Conservation (phyloP, 1,140 invertebrate species). For the Zaprionus kolodkinae region DNA sequence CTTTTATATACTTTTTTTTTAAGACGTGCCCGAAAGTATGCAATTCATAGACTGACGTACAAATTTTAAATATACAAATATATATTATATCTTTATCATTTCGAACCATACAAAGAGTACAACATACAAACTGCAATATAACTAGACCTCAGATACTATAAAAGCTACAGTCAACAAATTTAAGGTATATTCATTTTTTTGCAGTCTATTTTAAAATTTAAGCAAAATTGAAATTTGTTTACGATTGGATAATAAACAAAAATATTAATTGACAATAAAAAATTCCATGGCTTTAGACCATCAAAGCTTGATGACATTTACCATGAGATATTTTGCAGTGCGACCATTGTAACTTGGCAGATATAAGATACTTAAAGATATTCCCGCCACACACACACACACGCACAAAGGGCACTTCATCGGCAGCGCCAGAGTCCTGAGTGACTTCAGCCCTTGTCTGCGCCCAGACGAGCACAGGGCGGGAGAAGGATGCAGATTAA, state of each 20-base stretch:
- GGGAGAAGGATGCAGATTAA: conserved; percentile 34
- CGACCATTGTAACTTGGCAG: conserved; percentile 5
- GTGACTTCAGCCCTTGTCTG: conserved; percentile 26
- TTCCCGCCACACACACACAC: conserved; percentile 26
- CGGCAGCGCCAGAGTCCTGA: conserved; percentile 31
- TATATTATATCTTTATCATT: neutral
- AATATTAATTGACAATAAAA: neutral
- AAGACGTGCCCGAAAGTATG: conserved; percentile 10
- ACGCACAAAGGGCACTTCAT: conserved; percentile 62
- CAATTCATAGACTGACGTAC: neutral
- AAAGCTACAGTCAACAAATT: too few relatives aligned
- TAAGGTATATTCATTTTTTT: too few relatives aligned
- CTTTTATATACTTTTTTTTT: neutral
- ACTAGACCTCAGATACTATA: too few relatives aligned
- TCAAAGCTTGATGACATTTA: neutral
- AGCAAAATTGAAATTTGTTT: too few relatives aligned
- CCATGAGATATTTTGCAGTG: neutral
- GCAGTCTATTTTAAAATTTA: too few relatives aligned
- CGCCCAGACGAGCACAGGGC: neutral
- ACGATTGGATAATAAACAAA: neutral
- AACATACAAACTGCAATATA: too few relatives aligned
- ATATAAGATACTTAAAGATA: conserved; percentile 61
- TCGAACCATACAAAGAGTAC: too few relatives aligned
- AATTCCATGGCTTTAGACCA: neutral
- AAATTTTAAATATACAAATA: neutral